A percentile compares a stretch with the other conserved stretches of the same genome.
phyloP scores from a whole-genome alignment of 2,113 vertebrate genomes.

The Parus major region DNA sequence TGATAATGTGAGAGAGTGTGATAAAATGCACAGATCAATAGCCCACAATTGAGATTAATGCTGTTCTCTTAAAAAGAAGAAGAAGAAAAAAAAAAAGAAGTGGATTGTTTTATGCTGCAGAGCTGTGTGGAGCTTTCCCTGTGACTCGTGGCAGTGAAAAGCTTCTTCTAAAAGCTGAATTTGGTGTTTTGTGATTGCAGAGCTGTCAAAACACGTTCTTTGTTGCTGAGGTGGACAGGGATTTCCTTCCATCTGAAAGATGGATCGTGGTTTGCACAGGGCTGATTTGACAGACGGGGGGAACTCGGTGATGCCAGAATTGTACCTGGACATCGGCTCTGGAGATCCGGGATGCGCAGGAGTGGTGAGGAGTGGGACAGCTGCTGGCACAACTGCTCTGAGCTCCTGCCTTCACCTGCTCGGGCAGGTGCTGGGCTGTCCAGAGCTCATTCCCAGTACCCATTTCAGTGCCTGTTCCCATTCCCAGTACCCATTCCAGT shows the following conservation, averaged over 20 bases:
- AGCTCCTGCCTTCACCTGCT: too few species aligned
- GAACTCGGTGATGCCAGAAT: rapidly evolving
- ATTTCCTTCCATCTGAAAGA: rapidly evolving
- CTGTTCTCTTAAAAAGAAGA: not conserved
- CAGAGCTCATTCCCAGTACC: rapidly evolving
- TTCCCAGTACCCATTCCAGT: not conserved
- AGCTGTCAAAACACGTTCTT: rapidly evolving
- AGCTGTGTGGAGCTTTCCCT: not conserved
- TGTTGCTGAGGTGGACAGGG: not conserved
- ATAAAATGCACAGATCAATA: not conserved
- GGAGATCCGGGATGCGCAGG: not conserved
- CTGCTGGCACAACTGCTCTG: rapidly evolving
- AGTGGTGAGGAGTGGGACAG: rapidly evolving
- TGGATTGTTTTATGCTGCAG: not conserved
- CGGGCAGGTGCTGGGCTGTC: rapidly evolving
- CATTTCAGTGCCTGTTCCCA: rapidly evolving
- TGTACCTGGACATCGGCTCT: rapidly evolving
- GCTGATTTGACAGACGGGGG: rapidly evolving
- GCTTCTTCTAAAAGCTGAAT: not conserved
- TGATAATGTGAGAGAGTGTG: not conserved
- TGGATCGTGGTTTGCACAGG: rapidly evolving
- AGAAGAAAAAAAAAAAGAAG: too few species aligned
- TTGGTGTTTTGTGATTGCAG: rapidly evolving
- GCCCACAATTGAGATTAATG: not conserved
- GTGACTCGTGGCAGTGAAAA: not conserved